Evolutionary conservation across 2,113 vertebrate genomes (phyloP).

Genomic region (Corythornis madagascariensis): DNA sequence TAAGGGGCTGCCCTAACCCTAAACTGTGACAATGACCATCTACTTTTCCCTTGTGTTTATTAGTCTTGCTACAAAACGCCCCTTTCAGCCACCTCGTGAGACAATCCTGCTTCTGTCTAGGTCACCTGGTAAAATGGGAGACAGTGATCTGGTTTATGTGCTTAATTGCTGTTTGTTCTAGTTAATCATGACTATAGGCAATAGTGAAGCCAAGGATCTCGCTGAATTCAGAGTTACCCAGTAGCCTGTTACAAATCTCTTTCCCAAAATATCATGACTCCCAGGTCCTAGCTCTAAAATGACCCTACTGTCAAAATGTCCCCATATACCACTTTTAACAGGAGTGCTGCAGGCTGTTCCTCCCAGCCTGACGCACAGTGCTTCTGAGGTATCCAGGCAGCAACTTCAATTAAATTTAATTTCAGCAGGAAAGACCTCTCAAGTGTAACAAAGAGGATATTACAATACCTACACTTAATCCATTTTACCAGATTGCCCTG

Average conservation of each 20-base stretch:
- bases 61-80: not conserved
- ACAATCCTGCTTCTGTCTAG: not conserved
- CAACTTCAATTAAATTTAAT: slow-evolving; percentile 36
- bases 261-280: not conserved
- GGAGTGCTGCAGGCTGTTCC: not conserved
- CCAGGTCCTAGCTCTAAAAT: not conserved
- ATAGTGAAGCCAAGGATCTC: not conserved
- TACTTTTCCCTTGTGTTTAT: not conserved
- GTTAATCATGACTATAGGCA: not conserved
- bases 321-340: not conserved
- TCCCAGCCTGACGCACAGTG: not conserved
- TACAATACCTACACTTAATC: slow-evolving; percentile 14
- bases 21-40: not conserved
- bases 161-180: not conserved
- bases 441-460: slow-evolving; percentile 37
- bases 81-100: not conserved
- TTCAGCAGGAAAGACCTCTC: slow-evolving; percentile 30
- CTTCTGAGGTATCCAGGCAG: slow-evolving; percentile 15
- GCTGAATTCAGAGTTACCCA: not conserved
- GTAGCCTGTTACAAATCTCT: not conserved
- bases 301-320: not conserved
- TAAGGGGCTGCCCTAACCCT: too few species aligned
- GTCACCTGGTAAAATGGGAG: not conserved
- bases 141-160: not conserved
- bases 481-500: slow-evolving; percentile 27